These are phyloP conservation scores for Holothuria scabra DNA, from an alignment of 53 echinoderm and acorn worm species.

Conservation along the genomic window DNA sequence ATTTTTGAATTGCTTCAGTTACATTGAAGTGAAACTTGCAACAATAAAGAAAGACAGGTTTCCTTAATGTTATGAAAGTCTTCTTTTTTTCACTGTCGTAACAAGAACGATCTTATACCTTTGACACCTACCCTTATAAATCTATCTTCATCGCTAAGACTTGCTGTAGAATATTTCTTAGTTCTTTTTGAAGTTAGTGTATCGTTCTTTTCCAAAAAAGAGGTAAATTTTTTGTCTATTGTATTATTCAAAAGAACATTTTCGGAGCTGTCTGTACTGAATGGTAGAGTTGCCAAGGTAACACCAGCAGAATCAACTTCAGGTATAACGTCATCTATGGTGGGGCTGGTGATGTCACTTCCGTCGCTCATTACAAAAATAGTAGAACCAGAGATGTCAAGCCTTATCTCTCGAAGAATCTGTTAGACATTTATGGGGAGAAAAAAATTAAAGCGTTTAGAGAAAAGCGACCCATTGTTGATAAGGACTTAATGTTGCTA, in stretches of 20 bases:
- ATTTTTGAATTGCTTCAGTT: too few species aligned
- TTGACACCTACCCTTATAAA: slow-evolving; percentile 5
- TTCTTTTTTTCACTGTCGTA: too few species aligned
- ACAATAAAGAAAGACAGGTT: too few species aligned
- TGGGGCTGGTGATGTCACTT: slow-evolving; percentile 36
- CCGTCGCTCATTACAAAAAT: slow-evolving; percentile 63
- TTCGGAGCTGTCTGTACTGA: slow-evolving; percentile 9
- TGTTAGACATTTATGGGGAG: not conserved
- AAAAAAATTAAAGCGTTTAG: not conserved
- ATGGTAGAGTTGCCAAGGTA: slow-evolving; percentile 12
- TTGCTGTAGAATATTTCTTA: not conserved
- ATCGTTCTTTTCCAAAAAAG: slow-evolving; percentile 7
- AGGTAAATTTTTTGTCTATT: not conserved
- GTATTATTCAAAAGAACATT: slow-evolving; percentile 1
- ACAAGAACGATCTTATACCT: too few species aligned
- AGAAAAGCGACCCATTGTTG: not conserved
- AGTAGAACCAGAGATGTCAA: slow-evolving; percentile 4
- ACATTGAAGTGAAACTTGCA: too few species aligned
- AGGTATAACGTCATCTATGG: slow-evolving; percentile 6
- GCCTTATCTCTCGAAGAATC: slow-evolving; percentile 1
- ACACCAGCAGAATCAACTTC: slow-evolving; percentile 41
- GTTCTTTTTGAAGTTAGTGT: not conserved
- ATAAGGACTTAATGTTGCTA: not conserved
- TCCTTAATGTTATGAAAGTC: too few species aligned
- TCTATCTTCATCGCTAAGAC: not conserved